Conservation (phyloP, 2,797 vertebrate species). For the Echiichthys vipera region DNA sequence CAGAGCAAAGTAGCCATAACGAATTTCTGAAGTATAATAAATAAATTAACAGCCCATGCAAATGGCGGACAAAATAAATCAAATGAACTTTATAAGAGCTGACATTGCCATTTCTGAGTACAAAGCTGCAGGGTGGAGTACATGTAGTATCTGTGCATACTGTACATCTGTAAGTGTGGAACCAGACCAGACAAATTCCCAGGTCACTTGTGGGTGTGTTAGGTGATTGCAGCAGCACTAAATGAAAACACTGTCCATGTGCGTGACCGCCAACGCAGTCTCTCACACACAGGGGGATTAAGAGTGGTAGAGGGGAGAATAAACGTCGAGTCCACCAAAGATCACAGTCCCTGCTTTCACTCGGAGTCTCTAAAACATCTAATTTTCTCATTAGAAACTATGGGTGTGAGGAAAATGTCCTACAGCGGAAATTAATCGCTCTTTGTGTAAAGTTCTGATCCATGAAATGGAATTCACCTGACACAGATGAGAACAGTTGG, state of each 20-base stretch:
- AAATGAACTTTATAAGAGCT: slow-evolving; percentile 2
- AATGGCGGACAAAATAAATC: slow-evolving; percentile 21
- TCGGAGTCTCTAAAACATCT: slow-evolving; percentile 31
- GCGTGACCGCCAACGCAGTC: slow-evolving; percentile 54
- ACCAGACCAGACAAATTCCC: slow-evolving; percentile 64
- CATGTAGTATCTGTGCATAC: background rate
- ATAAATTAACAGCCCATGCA: background rate
- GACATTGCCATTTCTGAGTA: slow-evolving; percentile 4
- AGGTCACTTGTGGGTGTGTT: slow-evolving; percentile 63
- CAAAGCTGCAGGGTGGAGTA: slow-evolving; percentile 25
- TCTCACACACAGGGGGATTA: slow-evolving; percentile 66
- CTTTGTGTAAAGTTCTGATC: slow-evolving; percentile 29
- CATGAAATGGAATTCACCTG: slow-evolving; percentile 41
- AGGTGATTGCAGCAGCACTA: slow-evolving; percentile 53
- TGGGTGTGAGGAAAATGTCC: slow-evolving; percentile 37
- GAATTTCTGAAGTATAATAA: background rate
- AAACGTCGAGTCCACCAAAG: slow-evolving; percentile 63
- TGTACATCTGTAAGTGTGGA: slow-evolving; percentile 17
- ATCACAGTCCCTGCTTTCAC: slow-evolving; percentile 53
- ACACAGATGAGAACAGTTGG: slow-evolving; percentile 22
- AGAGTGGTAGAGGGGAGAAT: slow-evolving; percentile 49
- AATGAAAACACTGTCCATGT: slow-evolving; percentile 72
- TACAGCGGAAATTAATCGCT: slow-evolving; percentile 15
- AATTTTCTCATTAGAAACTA: slow-evolving; percentile 23
- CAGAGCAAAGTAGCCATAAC: background rate